A percentile compares a stretch with the other conserved stretches of the same genome.
Conservation (phyloP, 2,888 invertebrate genomes). For the Drosophila mettleri region DNA sequence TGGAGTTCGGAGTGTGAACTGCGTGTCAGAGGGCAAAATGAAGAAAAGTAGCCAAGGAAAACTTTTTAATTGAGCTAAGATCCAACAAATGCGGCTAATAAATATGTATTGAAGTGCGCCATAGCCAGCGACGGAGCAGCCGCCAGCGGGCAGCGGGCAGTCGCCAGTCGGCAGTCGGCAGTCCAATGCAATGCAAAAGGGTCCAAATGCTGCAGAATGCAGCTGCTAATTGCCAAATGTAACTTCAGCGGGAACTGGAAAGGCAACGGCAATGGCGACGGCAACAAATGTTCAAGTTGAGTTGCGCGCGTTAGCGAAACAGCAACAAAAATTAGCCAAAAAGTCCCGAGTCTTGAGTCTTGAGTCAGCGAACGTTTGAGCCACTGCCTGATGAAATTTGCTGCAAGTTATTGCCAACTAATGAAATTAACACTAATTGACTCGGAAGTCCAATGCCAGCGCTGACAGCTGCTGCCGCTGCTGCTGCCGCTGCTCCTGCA, state of each 20-base stretch:
- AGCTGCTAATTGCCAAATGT: conserved; percentile 78
- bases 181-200: conserved; percentile 15
- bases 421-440: conserved; percentile 79
- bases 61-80: conserved; percentile 80
- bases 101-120: conserved; percentile 75
- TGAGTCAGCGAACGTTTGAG: conserved; percentile 25
- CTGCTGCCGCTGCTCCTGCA: not conserved
- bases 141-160: not conserved
- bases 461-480: not conserved
- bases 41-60: conserved; percentile 77
- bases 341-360: conserved; percentile 64
- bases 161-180: not conserved
- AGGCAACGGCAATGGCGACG: conserved; percentile 9
- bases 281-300: conserved; percentile 66
- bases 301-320: conserved; percentile 66
- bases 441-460: conserved; percentile 56
- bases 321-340: conserved; percentile 79
- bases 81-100: conserved; percentile 81
- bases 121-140: not conserved
- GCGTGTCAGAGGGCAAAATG: conserved; percentile 68
- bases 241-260: conserved; percentile 49
- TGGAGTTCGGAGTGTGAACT: not conserved
- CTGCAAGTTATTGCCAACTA: conserved; percentile 77
- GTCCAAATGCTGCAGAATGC: conserved; percentile 55
- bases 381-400: conserved; percentile 66